Evolutionary conservation across 2,888 invertebrate genomes (phyloP).

Genomic region (Zygogramma bicolorata): DNA sequence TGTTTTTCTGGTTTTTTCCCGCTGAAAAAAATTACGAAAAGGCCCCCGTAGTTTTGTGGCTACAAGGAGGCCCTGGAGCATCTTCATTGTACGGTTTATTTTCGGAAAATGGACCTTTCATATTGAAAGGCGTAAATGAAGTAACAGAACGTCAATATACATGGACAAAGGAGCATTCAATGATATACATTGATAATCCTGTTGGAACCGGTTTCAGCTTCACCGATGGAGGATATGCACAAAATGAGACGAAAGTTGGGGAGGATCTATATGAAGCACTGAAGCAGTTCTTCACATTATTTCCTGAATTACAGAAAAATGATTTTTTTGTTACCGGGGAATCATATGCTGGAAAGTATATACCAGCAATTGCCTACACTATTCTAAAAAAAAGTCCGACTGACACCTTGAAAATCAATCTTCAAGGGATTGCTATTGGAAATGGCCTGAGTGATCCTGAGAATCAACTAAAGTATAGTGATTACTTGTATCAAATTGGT

Average conservation of each 20-base stretch:
- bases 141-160: slow-evolving; percentile 72
- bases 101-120: slow-evolving; percentile 83
- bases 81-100: slow-evolving; percentile 82
- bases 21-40: slow-evolving; percentile 68
- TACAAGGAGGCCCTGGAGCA: slow-evolving; percentile 86
- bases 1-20: slow-evolving; percentile 92
- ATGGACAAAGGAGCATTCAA: slow-evolving; percentile 48
- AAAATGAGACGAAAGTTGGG: slow-evolving; percentile 82
- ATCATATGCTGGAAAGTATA: slow-evolving; percentile 85
- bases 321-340: slow-evolving; percentile 90
- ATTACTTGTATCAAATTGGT: slow-evolving; percentile 79
- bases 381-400: slow-evolving; percentile 74
- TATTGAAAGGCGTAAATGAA: slow-evolving; percentile 45
- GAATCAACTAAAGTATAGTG: slow-evolving; percentile 77
- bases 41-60: slow-evolving; percentile 82
- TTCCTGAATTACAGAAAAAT: slow-evolving; percentile 77
- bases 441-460: slow-evolving; percentile 69
- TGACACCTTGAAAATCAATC: slow-evolving; percentile 75
- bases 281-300: slow-evolving; percentile 84
- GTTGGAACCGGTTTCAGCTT: slow-evolving; percentile 93
- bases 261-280: slow-evolving; percentile 81
- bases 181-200: slow-evolving; percentile 91
- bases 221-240: slow-evolving; percentile 80
- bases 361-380: slow-evolving; percentile 80
- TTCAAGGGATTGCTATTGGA: slow-evolving; percentile 78